Evolutionary conservation across 1,140 invertebrate species (phyloP).

Genomic region (Bathynomus jamesi): DNA sequence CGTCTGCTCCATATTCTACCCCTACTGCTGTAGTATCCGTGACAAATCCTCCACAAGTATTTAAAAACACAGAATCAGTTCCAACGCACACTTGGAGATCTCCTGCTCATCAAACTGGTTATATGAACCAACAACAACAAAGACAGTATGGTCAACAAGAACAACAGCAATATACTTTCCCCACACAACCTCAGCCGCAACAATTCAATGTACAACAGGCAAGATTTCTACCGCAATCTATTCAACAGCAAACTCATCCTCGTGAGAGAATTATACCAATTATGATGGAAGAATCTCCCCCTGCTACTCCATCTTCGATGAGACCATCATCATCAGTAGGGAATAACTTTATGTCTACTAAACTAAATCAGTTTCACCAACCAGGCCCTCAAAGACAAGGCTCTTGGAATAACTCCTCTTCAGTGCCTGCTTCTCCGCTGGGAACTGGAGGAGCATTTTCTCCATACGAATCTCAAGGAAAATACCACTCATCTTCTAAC

Average conservation of each 20-base stretch:
- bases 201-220: neutral
- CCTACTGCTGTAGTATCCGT: neutral
- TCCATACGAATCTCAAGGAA: conserved; percentile 43
- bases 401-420: neutral
- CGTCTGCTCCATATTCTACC: neutral
- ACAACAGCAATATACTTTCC: neutral
- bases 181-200: conserved; percentile 3
- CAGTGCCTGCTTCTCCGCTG: conserved; percentile 21
- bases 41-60: neutral
- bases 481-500: conserved; percentile 28
- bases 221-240: neutral
- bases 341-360: neutral
- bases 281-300: conserved; percentile 24
- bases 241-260: conserved; percentile 30
- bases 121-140: conserved; percentile 16
- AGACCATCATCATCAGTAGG: conserved; percentile 20
- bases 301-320: neutral
- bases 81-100: neutral
- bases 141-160: neutral
- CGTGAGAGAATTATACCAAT: conserved; percentile 36
- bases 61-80: too few species aligned
- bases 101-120: neutral
- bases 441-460: conserved; percentile 30
- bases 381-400: neutral
- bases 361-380: neutral